A percentile compares a stretch with the other conserved stretches of the same genome.
Conservation (phyloP, 2,113 vertebrate genomes). For the Oncorhynchus tshawytscha region DNA sequence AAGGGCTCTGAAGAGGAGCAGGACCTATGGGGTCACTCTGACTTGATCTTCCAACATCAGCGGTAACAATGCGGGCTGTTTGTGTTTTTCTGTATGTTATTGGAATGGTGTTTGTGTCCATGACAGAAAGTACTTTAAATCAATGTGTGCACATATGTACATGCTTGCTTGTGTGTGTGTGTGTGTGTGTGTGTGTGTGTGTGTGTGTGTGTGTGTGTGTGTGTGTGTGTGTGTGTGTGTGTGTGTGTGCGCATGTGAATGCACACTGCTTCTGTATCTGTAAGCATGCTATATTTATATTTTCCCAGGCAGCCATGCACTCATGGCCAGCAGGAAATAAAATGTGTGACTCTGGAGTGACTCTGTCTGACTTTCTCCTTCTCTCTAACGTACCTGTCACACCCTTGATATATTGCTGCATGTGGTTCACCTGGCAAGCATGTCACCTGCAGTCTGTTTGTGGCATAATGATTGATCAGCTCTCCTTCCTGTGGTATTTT, state of each 20-base stretch:
- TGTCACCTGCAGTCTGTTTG: constrained; percentile 62
- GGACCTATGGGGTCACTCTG: too few relatives aligned
- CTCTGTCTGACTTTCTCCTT: constrained; percentile 41
- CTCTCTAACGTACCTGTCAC: constrained; percentile 71
- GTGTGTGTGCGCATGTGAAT: too few relatives aligned
- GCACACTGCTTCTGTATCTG: not conserved
- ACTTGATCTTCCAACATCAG: too few relatives aligned
- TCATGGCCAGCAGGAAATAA: constrained; percentile 52
- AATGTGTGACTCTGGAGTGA: constrained; percentile 46
- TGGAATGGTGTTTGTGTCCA: too few relatives aligned
- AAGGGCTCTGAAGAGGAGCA: too few relatives aligned
- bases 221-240: too few relatives aligned
- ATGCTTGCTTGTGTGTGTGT: not conserved
- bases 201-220: too few relatives aligned
- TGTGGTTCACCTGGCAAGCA: constrained; percentile 72
- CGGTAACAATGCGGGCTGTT: too few relatives aligned
- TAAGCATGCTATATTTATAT: constrained; percentile 48
- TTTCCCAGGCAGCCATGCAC: constrained; percentile 40
- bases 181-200: too few relatives aligned
- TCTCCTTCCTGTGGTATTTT: constrained; percentile 33
- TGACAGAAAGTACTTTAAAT: too few relatives aligned
- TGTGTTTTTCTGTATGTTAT: too few relatives aligned
- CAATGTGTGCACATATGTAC: not conserved
- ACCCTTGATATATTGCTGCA: constrained; percentile 67
- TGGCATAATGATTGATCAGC: constrained; percentile 70